A percentile compares a stretch with the other conserved stretches of the same genome.
These are phyloP conservation scores for Apis dorsata DNA, from an alignment of 1,140 invertebrate species.

Conservation along the genomic window DNA sequence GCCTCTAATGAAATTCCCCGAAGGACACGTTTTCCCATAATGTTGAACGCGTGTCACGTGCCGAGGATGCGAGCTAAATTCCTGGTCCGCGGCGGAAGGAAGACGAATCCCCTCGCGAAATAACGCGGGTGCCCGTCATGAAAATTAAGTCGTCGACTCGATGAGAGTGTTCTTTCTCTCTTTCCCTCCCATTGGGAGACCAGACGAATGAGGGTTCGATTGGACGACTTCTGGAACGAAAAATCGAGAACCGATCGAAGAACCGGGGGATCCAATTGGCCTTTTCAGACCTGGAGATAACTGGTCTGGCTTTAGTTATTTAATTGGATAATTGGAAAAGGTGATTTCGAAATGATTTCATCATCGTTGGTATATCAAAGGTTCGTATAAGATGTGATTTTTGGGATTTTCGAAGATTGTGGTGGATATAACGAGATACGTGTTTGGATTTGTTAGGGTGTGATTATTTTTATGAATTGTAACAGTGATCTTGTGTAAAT, in stretches of 20 bases:
- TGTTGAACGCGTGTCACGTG: constrained; percentile 7
- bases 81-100: constrained; percentile 24
- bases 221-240: background rate
- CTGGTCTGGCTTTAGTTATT: background rate
- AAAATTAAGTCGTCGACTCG: background rate
- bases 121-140: background rate
- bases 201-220: constrained; percentile 27
- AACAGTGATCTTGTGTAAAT: too few species aligned
- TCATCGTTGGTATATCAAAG: too few species aligned
- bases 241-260: background rate
- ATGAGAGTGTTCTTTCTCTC: background rate
- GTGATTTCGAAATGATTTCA: too few species aligned
- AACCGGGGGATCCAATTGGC: background rate
- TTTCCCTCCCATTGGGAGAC: background rate
- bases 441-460: too few species aligned
- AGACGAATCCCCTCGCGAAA: constrained; percentile 30
- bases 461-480: too few species aligned
- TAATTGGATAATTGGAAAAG: background rate
- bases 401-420: background rate
- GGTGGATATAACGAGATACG: too few species aligned
- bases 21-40: background rate
- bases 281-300: background rate
- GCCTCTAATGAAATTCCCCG: constrained; percentile 26
- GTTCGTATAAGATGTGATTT: background rate
- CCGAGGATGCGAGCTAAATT: constrained; percentile 29